Evolutionary conservation across 2,113 vertebrate genomes (phyloP).

Genomic region (Microcebus tavaratra): DNA sequence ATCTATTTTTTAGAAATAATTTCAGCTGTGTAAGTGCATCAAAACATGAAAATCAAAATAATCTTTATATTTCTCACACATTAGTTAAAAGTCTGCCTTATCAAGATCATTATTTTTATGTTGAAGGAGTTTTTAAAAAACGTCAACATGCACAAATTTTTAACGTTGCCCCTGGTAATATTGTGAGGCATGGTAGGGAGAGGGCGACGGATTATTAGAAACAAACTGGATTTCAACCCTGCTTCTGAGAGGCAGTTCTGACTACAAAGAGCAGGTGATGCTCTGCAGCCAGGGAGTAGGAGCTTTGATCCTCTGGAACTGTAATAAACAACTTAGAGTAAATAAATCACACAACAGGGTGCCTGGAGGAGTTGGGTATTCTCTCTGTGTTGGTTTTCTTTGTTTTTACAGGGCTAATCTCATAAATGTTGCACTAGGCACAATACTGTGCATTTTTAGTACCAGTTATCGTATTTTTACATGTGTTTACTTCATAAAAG

Average conservation of each 20-base stretch:
- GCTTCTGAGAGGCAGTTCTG: background rate
- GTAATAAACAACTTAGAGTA: background rate
- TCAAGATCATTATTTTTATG: background rate
- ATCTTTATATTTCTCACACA: background rate
- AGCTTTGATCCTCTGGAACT: conserved; percentile 11
- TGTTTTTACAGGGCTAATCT: conserved; percentile 47
- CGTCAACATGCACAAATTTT: background rate
- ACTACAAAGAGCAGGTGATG: background rate
- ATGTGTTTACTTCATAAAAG: conserved; percentile 36
- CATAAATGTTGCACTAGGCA: conserved; percentile 18
- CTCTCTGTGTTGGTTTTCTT: background rate
- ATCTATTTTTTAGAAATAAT: background rate
- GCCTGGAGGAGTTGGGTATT: background rate
- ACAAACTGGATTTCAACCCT: background rate
- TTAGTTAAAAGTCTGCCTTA: background rate
- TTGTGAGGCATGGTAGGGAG: background rate
- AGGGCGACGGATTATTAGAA: background rate
- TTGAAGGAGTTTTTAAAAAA: background rate
- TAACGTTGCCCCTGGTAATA: background rate
- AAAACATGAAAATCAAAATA: background rate
- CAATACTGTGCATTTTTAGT: conserved; percentile 16
- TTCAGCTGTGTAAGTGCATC: background rate
- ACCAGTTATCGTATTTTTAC: conserved; percentile 36
- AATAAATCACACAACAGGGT: background rate
- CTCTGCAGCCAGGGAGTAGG: background rate